Percentiles rank a stretch among this genome's conserved stretches.
phyloP scores from a whole-genome alignment of 2,113 vertebrate species.

The Sinocyclocheilus anophthalmus region DNA sequence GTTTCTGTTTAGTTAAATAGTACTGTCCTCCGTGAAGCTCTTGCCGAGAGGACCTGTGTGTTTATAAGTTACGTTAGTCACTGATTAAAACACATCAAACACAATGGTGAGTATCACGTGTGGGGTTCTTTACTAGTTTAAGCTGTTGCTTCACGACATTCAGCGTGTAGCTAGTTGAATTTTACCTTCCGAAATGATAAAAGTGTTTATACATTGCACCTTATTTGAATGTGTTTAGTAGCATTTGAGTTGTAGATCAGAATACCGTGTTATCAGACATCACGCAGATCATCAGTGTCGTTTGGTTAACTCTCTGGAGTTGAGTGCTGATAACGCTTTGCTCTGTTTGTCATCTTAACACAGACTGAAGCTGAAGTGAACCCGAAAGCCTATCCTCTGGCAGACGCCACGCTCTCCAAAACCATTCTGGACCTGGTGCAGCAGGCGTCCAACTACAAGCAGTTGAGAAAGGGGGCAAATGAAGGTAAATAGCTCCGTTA shows the following conservation, averaged over 20 bases:
- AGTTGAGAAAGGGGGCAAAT: conserved; percentile 96
- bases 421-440: conserved; percentile 95
- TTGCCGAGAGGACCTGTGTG: conserved; percentile 75
- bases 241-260: background rate
- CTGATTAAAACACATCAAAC: conserved; percentile 7
- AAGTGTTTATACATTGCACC: background rate
- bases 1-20: background rate
- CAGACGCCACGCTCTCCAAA: conserved; percentile 94
- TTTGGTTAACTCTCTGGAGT: background rate
- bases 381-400: conserved; percentile 96
- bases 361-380: conserved; percentile 93
- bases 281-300: background rate
- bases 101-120: conserved; percentile 68
- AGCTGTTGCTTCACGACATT: too few species aligned
- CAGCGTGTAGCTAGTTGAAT: background rate
- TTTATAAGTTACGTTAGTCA: background rate
- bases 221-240: background rate
- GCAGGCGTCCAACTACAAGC: conserved; percentile 96
- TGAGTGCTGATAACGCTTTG: background rate
- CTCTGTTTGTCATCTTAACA: background rate
- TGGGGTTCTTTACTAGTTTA: background rate
- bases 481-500: conserved; percentile 80
- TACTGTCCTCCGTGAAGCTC: conserved; percentile 80
- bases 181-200: background rate
- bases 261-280: too few species aligned